Evolutionary conservation across 2,113 vertebrate species (phyloP), one percentile per base, ranked within the genome.

Genomic region (Puma concolor): DNA sequence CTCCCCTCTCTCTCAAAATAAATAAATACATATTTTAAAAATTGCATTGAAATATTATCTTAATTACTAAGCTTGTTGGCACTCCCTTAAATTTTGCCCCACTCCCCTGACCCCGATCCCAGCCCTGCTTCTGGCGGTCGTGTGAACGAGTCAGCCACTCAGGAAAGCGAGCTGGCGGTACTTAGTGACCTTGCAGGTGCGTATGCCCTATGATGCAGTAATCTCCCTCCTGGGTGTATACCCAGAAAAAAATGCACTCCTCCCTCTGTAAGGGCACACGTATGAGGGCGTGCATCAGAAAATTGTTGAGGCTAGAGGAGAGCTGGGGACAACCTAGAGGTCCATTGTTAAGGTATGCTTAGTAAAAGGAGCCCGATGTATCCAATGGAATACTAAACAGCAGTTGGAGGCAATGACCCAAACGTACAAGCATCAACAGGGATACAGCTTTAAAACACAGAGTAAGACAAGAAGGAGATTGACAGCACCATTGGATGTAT

Each of bases 81-180:
- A 67, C 15, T 72, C 29, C n/a, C n/a, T 80, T 52, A 44, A 82
- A 71, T 69, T 92, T 96, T 64, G 3, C 54, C 9, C 95, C 52
- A 71, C 9, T 71, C 14, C 1, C 15, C 25, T 63, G 7, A n/a
- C 38, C 31, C 36, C 66, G 33, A 41, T 69, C n/a, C 1, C 23
- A 77, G 27, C 38, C 33, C 44, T 44, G 41, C 23, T 50, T 63
- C 80, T 64, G 16, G 63, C 67, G 31, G 48, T 33, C 86, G 19
- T 52, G 11, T 33, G 48, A 81, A 33, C 27, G 12, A 16, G 41
- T 79, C 33, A 83, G 79, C 9, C 57, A 16, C 33, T 31, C 11
- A 54, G 19, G 66, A 82, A 67, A 60, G 50, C 33, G n/a, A 88
- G 63, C 25, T 31, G 60, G 48, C 16, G 4, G 2, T 11, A 15